These are phyloP conservation scores for Amorpha juglandis DNA, from an alignment of 2,888 invertebrate species.

Conservation along the genomic window DNA sequence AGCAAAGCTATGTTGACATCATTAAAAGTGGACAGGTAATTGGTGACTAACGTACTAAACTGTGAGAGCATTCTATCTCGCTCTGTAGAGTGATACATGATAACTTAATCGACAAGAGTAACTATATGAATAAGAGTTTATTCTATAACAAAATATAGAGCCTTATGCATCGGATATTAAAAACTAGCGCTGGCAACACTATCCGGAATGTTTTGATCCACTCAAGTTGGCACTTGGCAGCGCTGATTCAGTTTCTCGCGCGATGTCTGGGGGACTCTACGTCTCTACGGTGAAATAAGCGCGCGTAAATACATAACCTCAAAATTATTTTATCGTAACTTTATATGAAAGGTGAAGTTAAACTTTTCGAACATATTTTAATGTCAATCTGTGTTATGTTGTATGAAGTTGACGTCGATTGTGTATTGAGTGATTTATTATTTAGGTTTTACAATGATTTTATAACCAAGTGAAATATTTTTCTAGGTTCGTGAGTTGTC, in stretches of 20 bases:
- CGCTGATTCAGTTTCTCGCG: conserved; percentile 22
- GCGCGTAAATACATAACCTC: conserved; percentile 20
- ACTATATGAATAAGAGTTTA: no score
- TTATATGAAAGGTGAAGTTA: not conserved
- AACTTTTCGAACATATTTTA: not conserved
- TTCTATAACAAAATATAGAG: no score
- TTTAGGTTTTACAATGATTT: no score
- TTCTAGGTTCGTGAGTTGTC: no score
- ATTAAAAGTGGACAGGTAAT: no score
- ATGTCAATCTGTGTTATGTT: not conserved
- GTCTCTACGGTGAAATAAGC: not conserved
- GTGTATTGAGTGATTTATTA: no score
- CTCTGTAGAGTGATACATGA: no score
- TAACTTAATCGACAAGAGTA: no score
- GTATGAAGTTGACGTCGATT: not conserved
- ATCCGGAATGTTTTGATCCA: conserved; percentile 11
- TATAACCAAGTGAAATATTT: no score
- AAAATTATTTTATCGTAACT: not conserved
- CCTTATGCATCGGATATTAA: not conserved
- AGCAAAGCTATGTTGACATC: no score
- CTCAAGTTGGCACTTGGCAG: conserved; percentile 24
- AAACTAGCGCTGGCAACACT: conserved; percentile 9
- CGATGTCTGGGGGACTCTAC: not conserved
- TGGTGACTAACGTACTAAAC: no score
- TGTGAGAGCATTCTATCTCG: no score